Evolutionary conservation across 2,113 vertebrate genomes (phyloP), one percentile per base, ranked within the genome.

Genomic region (Chascanopsetta lugubris): DNA sequence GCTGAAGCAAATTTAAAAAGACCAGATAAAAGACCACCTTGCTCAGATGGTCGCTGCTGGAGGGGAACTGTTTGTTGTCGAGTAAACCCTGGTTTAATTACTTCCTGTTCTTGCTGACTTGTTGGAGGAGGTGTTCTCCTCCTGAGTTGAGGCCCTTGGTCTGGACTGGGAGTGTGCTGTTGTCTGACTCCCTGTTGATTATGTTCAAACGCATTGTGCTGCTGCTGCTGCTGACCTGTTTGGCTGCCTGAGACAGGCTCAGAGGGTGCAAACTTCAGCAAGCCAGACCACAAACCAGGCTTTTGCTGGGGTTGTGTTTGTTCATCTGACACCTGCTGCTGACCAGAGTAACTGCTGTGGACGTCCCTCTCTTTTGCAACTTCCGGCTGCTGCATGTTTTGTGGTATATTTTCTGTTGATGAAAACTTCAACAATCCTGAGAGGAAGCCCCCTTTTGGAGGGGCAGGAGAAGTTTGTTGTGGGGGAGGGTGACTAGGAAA

Each of bases 341-440:
- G 79, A 75, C 24, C 25, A 21, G 62, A 26, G 12, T 61, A 34
- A 80, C 32, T 72, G 12, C 26, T 8, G 45, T 51, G 5, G 4
- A 72, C 7, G 27, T 32, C 46, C 20, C 42, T 59, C 20, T 81
- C 76, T 51, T 61, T 84, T 53, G 67, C 81, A 72, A 47, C 36
- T 46, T 67, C 69, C 48, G 66, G 17, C 3, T 56, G 11, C 12
- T 78, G 80, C 36, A 53, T n/a, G 24, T 82, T 84, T 66, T 62
- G 61, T 38, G 51, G 73, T 18, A 82, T 17, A 59, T 90, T 93
- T 81, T 93, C 91, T 46, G 85, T 79, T 69, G 94, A 94, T 67
- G 93, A 87, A 87, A 91, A 91, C 69, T 90, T 95, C 77, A 94
- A 82, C 55, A 91, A 25, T 4, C 83, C 86, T 38, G 87, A 77